Evolutionary conservation across 2,888 invertebrate genomes (phyloP), one percentile per base, ranked within the genome.

Genomic region (Congeria kusceri): DNA sequence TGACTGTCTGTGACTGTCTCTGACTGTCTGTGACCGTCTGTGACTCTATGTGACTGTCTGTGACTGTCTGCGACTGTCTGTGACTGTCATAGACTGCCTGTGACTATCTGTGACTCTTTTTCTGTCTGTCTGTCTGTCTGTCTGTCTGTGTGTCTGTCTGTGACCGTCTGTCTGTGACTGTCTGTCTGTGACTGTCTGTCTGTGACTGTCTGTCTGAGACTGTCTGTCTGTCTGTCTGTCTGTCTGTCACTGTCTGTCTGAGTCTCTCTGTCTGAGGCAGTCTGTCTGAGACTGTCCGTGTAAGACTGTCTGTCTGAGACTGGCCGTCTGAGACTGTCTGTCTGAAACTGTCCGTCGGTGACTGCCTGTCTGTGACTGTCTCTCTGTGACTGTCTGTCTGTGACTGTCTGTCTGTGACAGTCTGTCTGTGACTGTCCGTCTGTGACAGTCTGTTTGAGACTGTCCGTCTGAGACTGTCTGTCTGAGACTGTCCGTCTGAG

Each of bases 111-210:
- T n/a, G n/a, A n/a, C n/a, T n/a, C n/a, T n/a, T n/a, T n/a, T n/a
- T n/a, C n/a, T n/a, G n/a, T n/a, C n/a, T n/a, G n/a, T n/a, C 9
- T 63, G 44, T n/a, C 46, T 63, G 18, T 63, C 63, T 44, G 18
- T 63, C 63, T 63, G 18, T 63, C 63, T 63, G 44, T 63, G 44
- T 63, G 44, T 63, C 15, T 63, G 20, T 63, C 9, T 63, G 44
- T 63, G 18, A 44, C 63, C 44, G 44, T 63, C 63, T 63, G 18
- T 63, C 63, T 63, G 44, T 63, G 44, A 44, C 9, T 63, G 44
- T 63, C 9, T 63, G 44, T 63, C 9, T 63, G 44, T 63, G 18
- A 44, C 63, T 63, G n/a, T n/a, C n/a, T n/a, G n/a, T n/a, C n/a
- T n/a, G n/a, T n/a, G n/a, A n/a, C n/a, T n/a, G n/a, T n/a, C 9